phyloP scores from a whole-genome alignment of 2,797 vertebrate genomes.

The Glossophaga mutica region DNA sequence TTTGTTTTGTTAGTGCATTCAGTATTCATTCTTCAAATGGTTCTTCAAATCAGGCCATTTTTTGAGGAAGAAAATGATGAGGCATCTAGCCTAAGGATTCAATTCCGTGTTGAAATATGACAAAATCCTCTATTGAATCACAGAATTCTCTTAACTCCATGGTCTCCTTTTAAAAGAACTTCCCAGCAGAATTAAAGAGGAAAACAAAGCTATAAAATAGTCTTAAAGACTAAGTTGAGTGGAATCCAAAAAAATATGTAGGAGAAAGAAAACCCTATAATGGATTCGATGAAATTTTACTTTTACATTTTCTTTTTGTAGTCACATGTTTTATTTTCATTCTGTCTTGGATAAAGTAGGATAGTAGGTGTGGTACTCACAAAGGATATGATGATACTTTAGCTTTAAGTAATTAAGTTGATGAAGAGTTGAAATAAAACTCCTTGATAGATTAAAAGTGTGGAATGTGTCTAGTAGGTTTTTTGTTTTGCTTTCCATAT shows the following conservation, averaged over 20 bases:
- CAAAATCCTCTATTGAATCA: background rate
- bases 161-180: background rate
- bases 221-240: background rate
- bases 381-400: background rate
- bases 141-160: background rate
- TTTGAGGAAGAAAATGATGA: background rate
- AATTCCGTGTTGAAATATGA: background rate
- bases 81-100: background rate
- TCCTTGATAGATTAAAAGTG: background rate
- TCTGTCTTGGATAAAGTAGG: background rate
- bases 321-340: conserved; percentile 5
- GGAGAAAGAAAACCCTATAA: background rate
- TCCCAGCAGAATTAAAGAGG: background rate
- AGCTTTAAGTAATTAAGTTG: background rate
- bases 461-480: background rate
- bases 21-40: background rate
- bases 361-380: background rate
- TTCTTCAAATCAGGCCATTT: background rate
- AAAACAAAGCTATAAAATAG: background rate
- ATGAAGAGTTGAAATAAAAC: background rate
- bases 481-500: background rate
- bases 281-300: background rate
- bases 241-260: background rate
- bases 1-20: background rate
- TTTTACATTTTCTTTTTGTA: background rate